phyloP scores from a whole-genome alignment of 2,888 invertebrate genomes.

The Melanostoma mellinum region DNA sequence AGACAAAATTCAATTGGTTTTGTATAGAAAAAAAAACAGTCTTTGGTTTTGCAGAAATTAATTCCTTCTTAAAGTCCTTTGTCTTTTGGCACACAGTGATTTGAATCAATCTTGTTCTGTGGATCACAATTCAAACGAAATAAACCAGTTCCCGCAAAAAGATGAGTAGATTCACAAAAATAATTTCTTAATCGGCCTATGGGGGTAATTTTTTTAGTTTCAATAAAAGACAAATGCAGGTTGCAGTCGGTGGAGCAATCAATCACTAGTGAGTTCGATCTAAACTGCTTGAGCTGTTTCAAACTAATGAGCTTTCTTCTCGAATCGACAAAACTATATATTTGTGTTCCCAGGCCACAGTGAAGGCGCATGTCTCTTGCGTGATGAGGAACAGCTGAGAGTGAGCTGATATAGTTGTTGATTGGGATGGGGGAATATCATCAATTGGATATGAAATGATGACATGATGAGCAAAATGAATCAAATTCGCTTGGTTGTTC shows the following conservation, averaged over 20 bases:
- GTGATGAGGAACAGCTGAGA: conserved; percentile 57
- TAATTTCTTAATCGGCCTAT: conserved; percentile 11
- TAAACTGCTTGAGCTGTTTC: conserved; percentile 73
- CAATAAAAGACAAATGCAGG: conserved; percentile 8
- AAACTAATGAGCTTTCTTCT: conserved; percentile 75
- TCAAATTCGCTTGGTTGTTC: too few relatives aligned
- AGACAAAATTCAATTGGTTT: conserved; percentile 10
- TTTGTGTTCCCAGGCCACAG: conserved; percentile 4
- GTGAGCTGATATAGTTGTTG: conserved; percentile 3
- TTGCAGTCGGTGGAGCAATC: conserved; percentile 37
- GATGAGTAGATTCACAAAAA: conserved; percentile 5
- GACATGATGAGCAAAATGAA: too few relatives aligned
- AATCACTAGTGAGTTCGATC: conserved; percentile 18
- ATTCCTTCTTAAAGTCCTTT: conserved; percentile 20
- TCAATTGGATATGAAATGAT: conserved; percentile 19
- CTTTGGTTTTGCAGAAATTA: conserved; percentile 50
- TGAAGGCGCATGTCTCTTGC: conserved; percentile 49
- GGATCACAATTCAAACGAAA: conserved; percentile 14
- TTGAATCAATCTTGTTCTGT: not conserved
- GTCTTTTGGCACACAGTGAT: conserved; percentile 9
- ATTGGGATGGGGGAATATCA: not conserved
- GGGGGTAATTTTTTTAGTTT: conserved; percentile 30
- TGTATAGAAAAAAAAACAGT: conserved; percentile 46
- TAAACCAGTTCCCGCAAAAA: conserved; percentile 9
- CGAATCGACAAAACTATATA: conserved; percentile 73